Conservation (phyloP, 1,140 invertebrate genomes). For the Parasteatoda tepidariorum region DNA sequence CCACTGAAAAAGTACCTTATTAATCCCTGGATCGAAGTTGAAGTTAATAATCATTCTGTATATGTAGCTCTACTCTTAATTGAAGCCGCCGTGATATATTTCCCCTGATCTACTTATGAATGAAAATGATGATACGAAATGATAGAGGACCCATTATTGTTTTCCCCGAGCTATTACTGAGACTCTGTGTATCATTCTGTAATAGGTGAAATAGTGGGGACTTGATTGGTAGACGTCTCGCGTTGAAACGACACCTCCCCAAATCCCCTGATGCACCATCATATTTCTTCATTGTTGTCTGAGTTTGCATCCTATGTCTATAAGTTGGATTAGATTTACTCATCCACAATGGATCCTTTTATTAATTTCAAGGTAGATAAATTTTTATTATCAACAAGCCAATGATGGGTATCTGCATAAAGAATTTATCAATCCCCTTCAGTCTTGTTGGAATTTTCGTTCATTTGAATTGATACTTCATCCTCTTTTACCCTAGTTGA, state of each 20-base stretch:
- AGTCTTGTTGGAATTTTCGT: too few species aligned
- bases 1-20: neutral
- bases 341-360: too few species aligned
- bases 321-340: too few species aligned
- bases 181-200: slow-evolving; percentile 19
- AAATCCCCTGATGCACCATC: slow-evolving; percentile 1
- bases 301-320: neutral
- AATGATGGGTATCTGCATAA: too few species aligned
- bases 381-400: too few species aligned
- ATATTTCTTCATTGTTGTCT: neutral
- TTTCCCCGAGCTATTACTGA: slow-evolving; percentile 1
- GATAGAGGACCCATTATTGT: slow-evolving; percentile 57
- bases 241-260: slow-evolving; percentile 25
- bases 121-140: slow-evolving; percentile 54
- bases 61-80: slow-evolving; percentile 11
- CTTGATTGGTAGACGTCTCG: slow-evolving; percentile 30
- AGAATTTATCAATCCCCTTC: too few species aligned
- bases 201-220: slow-evolving; percentile 41
- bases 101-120: slow-evolving; percentile 44
- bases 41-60: slow-evolving; percentile 42
- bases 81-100: slow-evolving; percentile 9
- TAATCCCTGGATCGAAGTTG: slow-evolving; percentile 25
- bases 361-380: too few species aligned
- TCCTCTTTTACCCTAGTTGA: too few species aligned
- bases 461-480: too few species aligned